These are phyloP conservation scores for Andrena cerasifolii DNA, from an alignment of 1,140 invertebrate genomes.

Conservation along the genomic window DNA sequence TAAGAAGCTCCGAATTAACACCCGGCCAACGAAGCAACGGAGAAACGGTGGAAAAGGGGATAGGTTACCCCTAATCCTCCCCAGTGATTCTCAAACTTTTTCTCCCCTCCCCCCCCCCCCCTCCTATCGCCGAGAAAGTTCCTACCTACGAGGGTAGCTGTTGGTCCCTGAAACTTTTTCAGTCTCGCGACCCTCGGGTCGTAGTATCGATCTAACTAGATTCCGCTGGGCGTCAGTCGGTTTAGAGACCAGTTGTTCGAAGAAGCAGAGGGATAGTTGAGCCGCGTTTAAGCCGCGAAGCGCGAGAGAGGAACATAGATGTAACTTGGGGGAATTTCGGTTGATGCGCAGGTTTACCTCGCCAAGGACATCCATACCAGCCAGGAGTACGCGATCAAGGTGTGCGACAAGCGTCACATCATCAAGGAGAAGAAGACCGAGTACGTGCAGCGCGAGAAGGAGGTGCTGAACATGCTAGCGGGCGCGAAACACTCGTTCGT, in stretches of 20 bases:
- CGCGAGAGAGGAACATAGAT: no score
- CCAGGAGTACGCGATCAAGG: conserved; percentile 98
- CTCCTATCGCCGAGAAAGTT: conserved; percentile 33
- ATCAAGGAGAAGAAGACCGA: conserved; percentile 95
- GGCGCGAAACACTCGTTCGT: conserved; percentile 92
- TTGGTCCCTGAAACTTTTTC: conserved; percentile 27
- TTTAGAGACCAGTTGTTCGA: neutral
- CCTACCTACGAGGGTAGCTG: neutral
- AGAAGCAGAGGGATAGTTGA: no score
- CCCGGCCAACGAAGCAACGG: no score
- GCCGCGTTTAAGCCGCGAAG: no score
- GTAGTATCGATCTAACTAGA: conserved; percentile 23
- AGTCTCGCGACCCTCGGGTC: neutral
- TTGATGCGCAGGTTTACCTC: conserved; percentile 89
- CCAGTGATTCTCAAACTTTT: conserved; percentile 22
- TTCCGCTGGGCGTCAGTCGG: neutral
- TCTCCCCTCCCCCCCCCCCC: no score
- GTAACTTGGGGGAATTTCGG: no score
- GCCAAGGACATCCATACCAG: conserved; percentile 95
- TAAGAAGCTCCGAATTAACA: conserved; percentile 2
- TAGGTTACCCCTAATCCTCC: neutral
- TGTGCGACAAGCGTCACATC: conserved; percentile 96
- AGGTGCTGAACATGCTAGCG: conserved; percentile 91
- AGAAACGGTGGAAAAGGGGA: no score
- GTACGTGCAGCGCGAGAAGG: conserved; percentile 96